Conservation (phyloP, 1,140 invertebrate species). For the Bombus impatiens region DNA sequence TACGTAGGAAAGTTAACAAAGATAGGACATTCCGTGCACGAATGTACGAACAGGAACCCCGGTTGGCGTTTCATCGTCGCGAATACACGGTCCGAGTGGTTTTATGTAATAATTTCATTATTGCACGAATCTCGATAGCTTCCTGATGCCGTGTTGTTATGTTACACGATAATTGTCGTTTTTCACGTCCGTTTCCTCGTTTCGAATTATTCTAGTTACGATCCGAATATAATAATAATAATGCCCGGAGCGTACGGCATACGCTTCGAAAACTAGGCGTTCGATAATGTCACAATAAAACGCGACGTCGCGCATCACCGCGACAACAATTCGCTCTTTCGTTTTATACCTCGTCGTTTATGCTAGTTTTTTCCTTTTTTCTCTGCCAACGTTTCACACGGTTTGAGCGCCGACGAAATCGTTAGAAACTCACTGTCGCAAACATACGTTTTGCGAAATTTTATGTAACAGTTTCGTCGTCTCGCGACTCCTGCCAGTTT, state of each 20-base stretch:
- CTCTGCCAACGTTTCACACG: background rate
- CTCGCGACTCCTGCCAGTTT: conserved; percentile 46
- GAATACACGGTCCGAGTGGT: background rate
- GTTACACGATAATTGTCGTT: conserved; percentile 62
- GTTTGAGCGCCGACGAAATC: conserved; percentile 11
- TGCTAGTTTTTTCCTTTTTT: background rate
- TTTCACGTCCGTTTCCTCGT: conserved; percentile 68
- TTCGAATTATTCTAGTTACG: conserved; percentile 29
- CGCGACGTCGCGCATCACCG: background rate
- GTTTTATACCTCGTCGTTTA: background rate
- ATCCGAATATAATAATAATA: background rate
- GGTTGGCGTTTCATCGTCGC: background rate
- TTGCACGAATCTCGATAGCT: conserved; percentile 7
- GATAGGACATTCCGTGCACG: background rate
- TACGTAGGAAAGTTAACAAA: background rate
- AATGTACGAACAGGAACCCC: background rate
- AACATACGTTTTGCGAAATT: conserved; percentile 38
- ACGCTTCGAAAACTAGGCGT: background rate
- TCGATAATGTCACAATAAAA: background rate
- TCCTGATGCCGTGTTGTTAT: conserved; percentile 21
- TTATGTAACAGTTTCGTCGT: conserved; percentile 64
- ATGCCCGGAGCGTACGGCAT: background rate
- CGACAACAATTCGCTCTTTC: background rate
- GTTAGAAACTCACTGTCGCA: conserved; percentile 38
- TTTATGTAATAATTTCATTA: conserved; percentile 48